phyloP scores from a whole-genome alignment of 2,113 vertebrate genomes.

The Zosterops japonicus region DNA sequence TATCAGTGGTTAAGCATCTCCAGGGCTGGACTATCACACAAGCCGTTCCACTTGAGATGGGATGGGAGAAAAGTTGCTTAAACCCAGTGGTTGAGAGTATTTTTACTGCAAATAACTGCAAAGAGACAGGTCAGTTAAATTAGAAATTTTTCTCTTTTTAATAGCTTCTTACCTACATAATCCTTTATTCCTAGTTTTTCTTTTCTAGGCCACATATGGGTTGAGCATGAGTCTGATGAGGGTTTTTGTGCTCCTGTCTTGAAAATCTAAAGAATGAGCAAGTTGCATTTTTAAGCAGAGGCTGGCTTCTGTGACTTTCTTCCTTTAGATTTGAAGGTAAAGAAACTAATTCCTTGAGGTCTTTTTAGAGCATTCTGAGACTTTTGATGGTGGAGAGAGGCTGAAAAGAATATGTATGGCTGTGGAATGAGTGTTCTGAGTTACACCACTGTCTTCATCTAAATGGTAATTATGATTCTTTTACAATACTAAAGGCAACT shows the following conservation, averaged over 20 bases:
- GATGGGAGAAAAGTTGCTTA: not conserved
- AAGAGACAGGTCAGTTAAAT: not conserved
- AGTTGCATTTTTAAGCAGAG: not conserved
- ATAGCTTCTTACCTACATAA: not conserved
- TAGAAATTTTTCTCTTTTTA: not conserved
- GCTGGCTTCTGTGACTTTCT: not conserved
- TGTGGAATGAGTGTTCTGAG: not conserved
- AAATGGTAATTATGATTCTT: constrained; percentile 32
- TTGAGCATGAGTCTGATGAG: not conserved
- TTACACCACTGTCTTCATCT: not conserved
- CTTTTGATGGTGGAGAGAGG: not conserved
- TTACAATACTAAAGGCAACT: not conserved
- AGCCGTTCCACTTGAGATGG: not conserved
- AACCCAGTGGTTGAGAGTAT: not conserved
- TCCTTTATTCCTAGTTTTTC: not conserved
- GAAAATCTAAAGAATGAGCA: not conserved
- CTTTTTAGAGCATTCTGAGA: constrained; percentile 20
- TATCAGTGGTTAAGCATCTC: not conserved
- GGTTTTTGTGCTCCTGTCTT: not conserved
- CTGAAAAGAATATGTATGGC: not conserved
- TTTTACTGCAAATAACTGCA: not conserved
- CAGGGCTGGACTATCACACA: not conserved
- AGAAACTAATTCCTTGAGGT: constrained; percentile 1
- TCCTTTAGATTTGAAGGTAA: constrained; percentile 2
- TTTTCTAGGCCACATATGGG: not conserved